A percentile compares a stretch with the other conserved stretches of the same genome.
phyloP scores from a whole-genome alignment of 2,888 invertebrate genomes.

The Coelopa pilipes region DNA sequence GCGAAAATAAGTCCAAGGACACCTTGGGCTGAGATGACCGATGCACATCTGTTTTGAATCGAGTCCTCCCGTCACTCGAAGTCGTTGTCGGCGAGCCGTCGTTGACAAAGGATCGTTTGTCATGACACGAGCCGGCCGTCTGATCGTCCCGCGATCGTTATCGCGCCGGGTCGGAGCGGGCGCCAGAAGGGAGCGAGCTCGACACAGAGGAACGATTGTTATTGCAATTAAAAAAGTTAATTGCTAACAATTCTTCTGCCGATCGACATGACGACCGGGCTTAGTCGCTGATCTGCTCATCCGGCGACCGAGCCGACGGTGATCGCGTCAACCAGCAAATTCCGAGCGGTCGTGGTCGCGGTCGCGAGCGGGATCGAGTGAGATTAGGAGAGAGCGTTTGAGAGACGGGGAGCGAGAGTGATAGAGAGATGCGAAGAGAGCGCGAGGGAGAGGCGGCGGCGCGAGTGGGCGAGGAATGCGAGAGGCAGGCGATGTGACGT shows the following conservation, averaged over 20 bases:
- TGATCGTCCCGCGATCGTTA: no score
- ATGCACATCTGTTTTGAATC: no score
- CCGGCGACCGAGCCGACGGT: not conserved
- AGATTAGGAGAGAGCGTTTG: not conserved
- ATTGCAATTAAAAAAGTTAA: conserved; percentile 15
- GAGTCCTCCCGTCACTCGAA: no score
- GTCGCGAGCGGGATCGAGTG: no score
- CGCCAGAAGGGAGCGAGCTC: not conserved
- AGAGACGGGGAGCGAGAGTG: not conserved
- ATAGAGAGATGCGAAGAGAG: not conserved
- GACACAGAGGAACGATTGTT: conserved; percentile 15
- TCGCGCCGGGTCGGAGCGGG: no score
- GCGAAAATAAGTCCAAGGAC: no score
- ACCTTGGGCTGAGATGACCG: no score
- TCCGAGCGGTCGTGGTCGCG: not conserved
- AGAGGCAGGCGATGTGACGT: not conserved
- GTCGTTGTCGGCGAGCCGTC: no score
- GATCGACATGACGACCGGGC: conserved; percentile 1
- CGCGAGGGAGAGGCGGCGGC: not conserved
- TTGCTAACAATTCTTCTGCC: conserved; percentile 24
- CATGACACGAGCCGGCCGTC: not conserved
- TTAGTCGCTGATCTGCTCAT: conserved; percentile 15
- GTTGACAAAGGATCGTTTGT: conserved; percentile 10
- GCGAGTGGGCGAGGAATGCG: not conserved
- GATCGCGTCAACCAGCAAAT: conserved; percentile 21